These are phyloP conservation scores for Drosophila santomea DNA, from an alignment of 1,140 invertebrate species.

Conservation along the genomic window DNA sequence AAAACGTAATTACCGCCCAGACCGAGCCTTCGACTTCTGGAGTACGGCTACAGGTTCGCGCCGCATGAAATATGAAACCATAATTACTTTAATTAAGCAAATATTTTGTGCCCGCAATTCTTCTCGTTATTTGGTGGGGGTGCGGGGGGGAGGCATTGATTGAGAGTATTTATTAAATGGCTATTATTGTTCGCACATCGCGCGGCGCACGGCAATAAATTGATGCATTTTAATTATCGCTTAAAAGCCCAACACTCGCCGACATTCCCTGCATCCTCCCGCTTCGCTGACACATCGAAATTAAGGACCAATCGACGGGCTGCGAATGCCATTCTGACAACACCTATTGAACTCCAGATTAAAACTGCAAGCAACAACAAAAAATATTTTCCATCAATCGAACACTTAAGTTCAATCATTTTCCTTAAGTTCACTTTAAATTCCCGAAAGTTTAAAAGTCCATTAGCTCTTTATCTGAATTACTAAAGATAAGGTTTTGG, in stretches of 20 bases:
- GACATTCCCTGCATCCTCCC: neutral
- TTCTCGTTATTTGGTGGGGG: conserved; percentile 29
- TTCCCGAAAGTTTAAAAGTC: too few relatives aligned
- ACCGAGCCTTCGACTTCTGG: conserved; percentile 8
- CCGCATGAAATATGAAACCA: conserved; percentile 76
- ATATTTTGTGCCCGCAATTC: conserved; percentile 70
- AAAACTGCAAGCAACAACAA: too few relatives aligned
- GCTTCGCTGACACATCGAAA: neutral
- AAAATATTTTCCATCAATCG: too few relatives aligned
- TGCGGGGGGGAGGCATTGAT: conserved; percentile 57
- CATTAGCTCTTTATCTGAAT: too few relatives aligned
- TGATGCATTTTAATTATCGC: conserved; percentile 78
- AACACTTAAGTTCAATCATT: too few relatives aligned
- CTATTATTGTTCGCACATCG: conserved; percentile 61
- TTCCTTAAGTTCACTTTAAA: too few relatives aligned
- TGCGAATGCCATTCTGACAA: neutral
- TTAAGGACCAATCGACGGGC: conserved; percentile 5
- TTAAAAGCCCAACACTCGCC: conserved; percentile 47
- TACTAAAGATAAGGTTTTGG: too few relatives aligned
- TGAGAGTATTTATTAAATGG: conserved; percentile 80
- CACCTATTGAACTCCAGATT: too few relatives aligned
- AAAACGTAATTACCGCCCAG: conserved; percentile 73
- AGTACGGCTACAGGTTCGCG: conserved; percentile 39
- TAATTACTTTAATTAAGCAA: conserved; percentile 83
- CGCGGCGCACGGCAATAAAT: conserved; percentile 55